These are phyloP conservation scores for Epirrhoe tristata DNA, from an alignment of 2,888 invertebrate species.

Conservation along the genomic window DNA sequence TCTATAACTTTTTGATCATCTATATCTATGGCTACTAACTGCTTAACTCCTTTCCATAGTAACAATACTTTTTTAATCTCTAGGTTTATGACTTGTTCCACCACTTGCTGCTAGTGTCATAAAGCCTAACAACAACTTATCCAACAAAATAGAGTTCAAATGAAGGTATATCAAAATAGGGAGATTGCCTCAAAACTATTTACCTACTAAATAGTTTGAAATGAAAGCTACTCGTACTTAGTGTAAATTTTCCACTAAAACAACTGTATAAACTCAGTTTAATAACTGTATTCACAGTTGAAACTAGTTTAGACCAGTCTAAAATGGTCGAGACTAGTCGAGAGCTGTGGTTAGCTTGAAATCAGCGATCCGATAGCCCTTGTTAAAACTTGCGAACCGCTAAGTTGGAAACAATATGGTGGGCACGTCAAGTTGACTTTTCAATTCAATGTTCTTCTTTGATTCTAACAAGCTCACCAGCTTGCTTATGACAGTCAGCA, in stretches of 20 bases:
- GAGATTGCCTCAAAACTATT: too few species aligned
- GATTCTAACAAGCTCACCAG: neutral
- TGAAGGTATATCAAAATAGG: too few species aligned
- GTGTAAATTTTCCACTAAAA: neutral
- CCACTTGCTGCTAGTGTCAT: too few species aligned
- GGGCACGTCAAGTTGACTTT: constrained; percentile 5
- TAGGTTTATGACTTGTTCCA: too few species aligned
- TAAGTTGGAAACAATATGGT: constrained; percentile 17
- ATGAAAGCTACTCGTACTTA: neutral
- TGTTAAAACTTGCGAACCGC: constrained; percentile 28
- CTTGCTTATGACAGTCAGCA: neutral
- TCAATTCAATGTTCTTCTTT: neutral
- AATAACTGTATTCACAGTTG: constrained; percentile 14
- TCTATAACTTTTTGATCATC: too few species aligned
- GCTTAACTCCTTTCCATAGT: too few species aligned
- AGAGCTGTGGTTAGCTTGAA: constrained; percentile 25
- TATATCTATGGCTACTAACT: too few species aligned
- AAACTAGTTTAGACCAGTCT: neutral
- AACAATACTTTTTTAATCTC: too few species aligned
- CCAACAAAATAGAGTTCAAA: too few species aligned
- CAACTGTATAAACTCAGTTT: constrained; percentile 14
- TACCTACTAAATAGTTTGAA: neutral
- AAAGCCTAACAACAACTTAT: too few species aligned
- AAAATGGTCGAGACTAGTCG: neutral
- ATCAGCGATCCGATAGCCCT: constrained; percentile 28